Evolutionary conservation across 2,888 invertebrate genomes (phyloP), one percentile per base, ranked within the genome.

Genomic region (Cataglyphis cursor): DNA sequence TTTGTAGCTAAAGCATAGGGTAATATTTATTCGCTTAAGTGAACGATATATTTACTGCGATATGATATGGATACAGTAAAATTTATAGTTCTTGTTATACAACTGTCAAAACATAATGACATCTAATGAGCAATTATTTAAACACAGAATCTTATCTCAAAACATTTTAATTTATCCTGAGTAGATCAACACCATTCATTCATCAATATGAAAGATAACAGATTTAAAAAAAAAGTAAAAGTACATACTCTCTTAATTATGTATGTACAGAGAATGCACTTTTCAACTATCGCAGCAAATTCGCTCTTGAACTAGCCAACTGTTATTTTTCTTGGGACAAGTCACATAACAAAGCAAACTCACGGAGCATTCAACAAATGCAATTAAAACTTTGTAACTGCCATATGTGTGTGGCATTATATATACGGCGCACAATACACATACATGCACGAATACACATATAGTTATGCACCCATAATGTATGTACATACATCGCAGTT

Each of bases 371-470:
- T 76, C 62, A 12, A 21, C 18, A 21, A 54, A 72, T 68, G 70
- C 66, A 73, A 76, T 74, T 84, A 85, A 66, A 85, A 80, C 28
- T 81, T 81, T 65, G 44, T 61, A 44, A 76, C 18, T 28, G 54
- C 35, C 48, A 48, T 38, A 57, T 57, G 72, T 38, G 21, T 57
- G 15, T 21, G 41, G n/a, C 65, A 82, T 21, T 21, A 70, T 48
- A 6, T 6, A 44, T 44, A 75, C n/a, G 51, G 18, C 51, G 24
- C 41, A 61, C 64, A 72, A 28, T 51, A 75, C 35, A 48, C 31
- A 21, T 12, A 41, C 41, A 44, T 24, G 24, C 44, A 64, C 48
- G 24, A 24, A 35, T 12, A 38, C 15, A 38, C 24, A 6, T 24
- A 57, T 5, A 18, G n/a, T 51, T 51, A 21, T 59, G 41, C n/a